Conservation (phyloP, 1,140 invertebrate species). For the Brachionus sp. region DNA sequence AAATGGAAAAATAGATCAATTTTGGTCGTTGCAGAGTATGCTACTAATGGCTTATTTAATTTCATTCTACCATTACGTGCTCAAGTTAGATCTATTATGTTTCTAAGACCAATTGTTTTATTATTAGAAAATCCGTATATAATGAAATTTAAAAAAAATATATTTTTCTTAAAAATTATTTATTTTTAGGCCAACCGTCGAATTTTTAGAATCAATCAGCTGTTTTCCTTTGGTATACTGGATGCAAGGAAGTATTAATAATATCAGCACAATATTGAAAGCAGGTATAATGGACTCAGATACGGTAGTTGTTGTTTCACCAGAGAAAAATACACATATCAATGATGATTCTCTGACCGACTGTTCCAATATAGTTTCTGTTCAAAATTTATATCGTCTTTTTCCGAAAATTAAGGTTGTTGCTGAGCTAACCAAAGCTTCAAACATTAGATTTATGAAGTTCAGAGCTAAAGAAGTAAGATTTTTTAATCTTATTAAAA, state of each 20-base stretch:
- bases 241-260: slow-evolving; percentile 85
- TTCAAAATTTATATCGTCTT: slow-evolving; percentile 97
- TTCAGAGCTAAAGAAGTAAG: slow-evolving; percentile 81
- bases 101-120: slow-evolving; percentile 90
- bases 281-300: slow-evolving; percentile 40
- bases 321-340: slow-evolving; percentile 61
- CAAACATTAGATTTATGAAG: slow-evolving; percentile 98
- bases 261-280: slow-evolving; percentile 32
- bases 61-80: slow-evolving; percentile 94
- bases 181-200: slow-evolving; percentile 71
- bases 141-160: background rate
- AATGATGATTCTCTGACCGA: slow-evolving; percentile 92
- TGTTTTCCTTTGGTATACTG: slow-evolving; percentile 90
- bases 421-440: slow-evolving; percentile 90
- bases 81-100: slow-evolving; percentile 87
- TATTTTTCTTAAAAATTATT: background rate
- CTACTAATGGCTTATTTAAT: slow-evolving; percentile 95
- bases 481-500: no score
- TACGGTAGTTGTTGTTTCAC: slow-evolving; percentile 40
- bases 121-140: slow-evolving; percentile 70
- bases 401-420: slow-evolving; percentile 96
- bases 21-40: slow-evolving; percentile 90
- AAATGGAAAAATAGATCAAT: slow-evolving; percentile 96
- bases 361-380: slow-evolving; percentile 96
- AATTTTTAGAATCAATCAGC: slow-evolving; percentile 88